These are phyloP conservation scores for Lepidochrysops patricia DNA, from an alignment of 2,888 invertebrate genomes.

Conservation along the genomic window DNA sequence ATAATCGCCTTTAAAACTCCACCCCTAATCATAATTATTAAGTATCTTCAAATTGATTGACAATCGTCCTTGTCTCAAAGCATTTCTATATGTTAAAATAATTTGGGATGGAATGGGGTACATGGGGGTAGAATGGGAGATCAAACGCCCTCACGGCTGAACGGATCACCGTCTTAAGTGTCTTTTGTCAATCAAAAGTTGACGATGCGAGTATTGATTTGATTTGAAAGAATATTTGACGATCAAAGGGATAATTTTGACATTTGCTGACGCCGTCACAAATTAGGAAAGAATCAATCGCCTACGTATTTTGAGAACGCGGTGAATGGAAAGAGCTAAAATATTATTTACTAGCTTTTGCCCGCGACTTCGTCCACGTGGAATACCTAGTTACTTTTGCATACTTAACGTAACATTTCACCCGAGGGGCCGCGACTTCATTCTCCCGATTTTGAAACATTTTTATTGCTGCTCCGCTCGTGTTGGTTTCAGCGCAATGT, in stretches of 20 bases:
- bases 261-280: not conserved
- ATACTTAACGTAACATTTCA: too few relatives aligned
- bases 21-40: not conserved
- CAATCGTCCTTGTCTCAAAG: not conserved
- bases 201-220: not conserved
- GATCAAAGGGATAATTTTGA: not conserved
- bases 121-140: not conserved
- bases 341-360: too few relatives aligned
- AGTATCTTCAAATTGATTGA: not conserved
- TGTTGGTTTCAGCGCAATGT: too few relatives aligned
- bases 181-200: conserved; percentile 3
- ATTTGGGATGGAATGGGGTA: not conserved
- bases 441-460: too few relatives aligned
- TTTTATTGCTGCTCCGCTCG: too few relatives aligned
- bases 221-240: not conserved
- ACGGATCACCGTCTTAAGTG: conserved; percentile 2
- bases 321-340: too few relatives aligned
- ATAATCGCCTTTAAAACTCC: not conserved
- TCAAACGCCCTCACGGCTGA: conserved; percentile 2
- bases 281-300: not conserved
- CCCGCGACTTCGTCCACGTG: too few relatives aligned
- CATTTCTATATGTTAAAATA: not conserved
- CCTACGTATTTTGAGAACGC: not conserved
- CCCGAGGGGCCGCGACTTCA: too few relatives aligned
- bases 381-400: too few relatives aligned